Evolutionary conservation across 1,140 invertebrate genomes (phyloP), one percentile per base, ranked within the genome.

Genomic region (Drosophila nasuta): DNA sequence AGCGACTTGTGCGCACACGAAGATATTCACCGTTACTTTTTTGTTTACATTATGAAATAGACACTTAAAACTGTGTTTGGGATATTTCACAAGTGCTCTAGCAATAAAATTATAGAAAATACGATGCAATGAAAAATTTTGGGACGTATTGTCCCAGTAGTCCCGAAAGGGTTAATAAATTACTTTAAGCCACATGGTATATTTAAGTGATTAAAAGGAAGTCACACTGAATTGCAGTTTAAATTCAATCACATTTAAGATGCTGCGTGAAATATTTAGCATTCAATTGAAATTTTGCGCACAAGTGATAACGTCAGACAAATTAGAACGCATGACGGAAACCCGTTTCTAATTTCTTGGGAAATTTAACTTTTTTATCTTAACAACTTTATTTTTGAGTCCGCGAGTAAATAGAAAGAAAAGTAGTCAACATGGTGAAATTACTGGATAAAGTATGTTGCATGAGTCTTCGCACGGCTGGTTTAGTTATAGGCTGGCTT

Each of bases 401-500:
- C 13, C n/a, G 41, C 5, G 41, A n/a, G 38, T 7, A 33, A 33
- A 41, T 2, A 41, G 11, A 43, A 43, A 43, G 1, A 43, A 43
- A 43, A 43, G n/a, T 43, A 3, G 5, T 43, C 1, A 38, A 38
- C 7, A 38, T 17, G 7, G 7, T 17, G 11, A 82, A 76, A 60
- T 87, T 81, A 74, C 30, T 90, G 66, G 54, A 45, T 35, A 67
- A 13, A 7, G 58, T 80, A 0, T 78, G 49, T 17, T 75, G 77
- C 33, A 70, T 90, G 68, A 71, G 82, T 5, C 70, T 91, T 1
- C 75, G 72, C 49, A 91, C 89, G 17, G 77, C 75, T 13, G 89
- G 83, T 11, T 48, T 89, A 6, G 76, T 91, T 0, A 59, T 91
- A 8, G 89, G 83, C 3, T 91, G 83, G 88, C 13, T 91, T 33